Evolutionary conservation across 2,797 vertebrate genomes (phyloP).

Genomic region (Danio kyathit): DNA sequence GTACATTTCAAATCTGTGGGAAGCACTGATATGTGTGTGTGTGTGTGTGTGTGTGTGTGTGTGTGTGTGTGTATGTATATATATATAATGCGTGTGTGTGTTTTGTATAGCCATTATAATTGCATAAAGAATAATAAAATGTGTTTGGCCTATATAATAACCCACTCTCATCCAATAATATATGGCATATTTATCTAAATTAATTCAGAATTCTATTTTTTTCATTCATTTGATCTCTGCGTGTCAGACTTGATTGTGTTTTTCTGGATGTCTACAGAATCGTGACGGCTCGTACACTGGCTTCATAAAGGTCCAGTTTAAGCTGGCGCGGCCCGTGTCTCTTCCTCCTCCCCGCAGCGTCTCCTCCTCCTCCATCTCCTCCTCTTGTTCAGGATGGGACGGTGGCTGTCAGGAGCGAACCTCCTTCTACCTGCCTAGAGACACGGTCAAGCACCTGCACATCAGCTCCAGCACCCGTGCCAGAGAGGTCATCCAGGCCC

Average conservation of each 20-base stretch:
- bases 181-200: no score
- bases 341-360: conserved; percentile 84
- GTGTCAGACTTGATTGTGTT: not conserved
- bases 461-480: conserved; percentile 88
- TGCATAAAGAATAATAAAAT: no score
- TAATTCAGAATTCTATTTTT: no score
- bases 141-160: no score
- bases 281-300: conserved; percentile 94
- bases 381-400: conserved; percentile 72
- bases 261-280: conserved; percentile 77
- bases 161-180: no score
- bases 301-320: conserved; percentile 96
- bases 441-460: conserved; percentile 92
- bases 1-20: no score
- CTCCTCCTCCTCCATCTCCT: conserved; percentile 61
- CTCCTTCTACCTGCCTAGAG: conserved; percentile 97
- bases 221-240: not conserved
- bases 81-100: no score
- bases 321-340: conserved; percentile 89
- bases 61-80: no score
- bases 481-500: conserved; percentile 91
- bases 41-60: no score
- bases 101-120: no score
- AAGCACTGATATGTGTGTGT: no score
- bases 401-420: conserved; percentile 83